Evolutionary conservation across 2,113 vertebrate species (phyloP), one percentile per base, ranked within the genome.

Genomic region (Urocitellus parryii): DNA sequence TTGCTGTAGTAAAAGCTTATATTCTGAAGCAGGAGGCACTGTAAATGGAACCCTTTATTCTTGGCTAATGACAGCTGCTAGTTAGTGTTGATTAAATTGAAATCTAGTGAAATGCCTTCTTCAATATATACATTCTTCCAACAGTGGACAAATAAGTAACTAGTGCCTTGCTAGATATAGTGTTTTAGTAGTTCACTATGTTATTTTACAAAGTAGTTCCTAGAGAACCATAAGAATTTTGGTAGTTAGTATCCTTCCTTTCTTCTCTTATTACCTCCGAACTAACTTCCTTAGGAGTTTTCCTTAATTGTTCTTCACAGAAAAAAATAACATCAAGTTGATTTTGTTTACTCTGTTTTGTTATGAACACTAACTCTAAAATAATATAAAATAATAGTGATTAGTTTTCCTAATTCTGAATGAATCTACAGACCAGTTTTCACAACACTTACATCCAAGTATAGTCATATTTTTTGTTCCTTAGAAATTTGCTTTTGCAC

Each of bases 401-500:
- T 20, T 14, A 84, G 27, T 82, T 70, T 45, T 45, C 45, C 45
- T 93, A 61, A 77, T 17, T 87, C 65, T 77, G 34, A 95, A 72
- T 85, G 12, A 53, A 29, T 77, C 72, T 78, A 11, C 14, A 81
- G 34, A 68, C n/a, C 10, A 5, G 16, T 94, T 88, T 84, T 79
- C 14, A 73, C 56, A 74, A 18, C 29, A 25, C 29, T 63, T 91
- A 56, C 14, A 24, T 74, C 4, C 18, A 79, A 65, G 13, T 79
- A 4, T 37, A 37, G 48, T 58, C 17, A 56, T 87, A 27, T 67
- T 93, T 96, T 77, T 24, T 8, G 65, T 90, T 90, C 39, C 5
- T 65, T 91, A 34, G 17, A 90, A 92, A 81, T 92, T 72, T 94
- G n/a, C 48, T 72, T 91, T 92, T 79, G 82, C 29, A 61, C 92